Evolutionary conservation across 2,888 invertebrate species (phyloP).

Genomic region (Glaucopsyche alexis): DNA sequence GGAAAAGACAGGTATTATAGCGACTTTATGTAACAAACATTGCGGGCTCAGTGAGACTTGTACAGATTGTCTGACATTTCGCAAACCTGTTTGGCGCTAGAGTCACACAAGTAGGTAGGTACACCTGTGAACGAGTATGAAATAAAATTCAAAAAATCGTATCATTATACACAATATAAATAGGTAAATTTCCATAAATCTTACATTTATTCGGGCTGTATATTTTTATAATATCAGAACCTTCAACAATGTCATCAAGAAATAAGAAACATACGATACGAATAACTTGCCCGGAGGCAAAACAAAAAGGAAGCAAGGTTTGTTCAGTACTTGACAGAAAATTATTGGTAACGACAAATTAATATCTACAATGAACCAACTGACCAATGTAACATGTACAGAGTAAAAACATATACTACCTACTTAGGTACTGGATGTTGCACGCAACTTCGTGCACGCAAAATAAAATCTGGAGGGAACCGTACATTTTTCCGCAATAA

Average conservation of each 20-base stretch:
- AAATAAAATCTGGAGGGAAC: too few species aligned
- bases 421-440: too few species aligned
- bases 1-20: slow-evolving; percentile 38
- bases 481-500: too few species aligned
- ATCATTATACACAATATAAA: neutral
- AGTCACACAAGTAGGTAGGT: slow-evolving; percentile 43
- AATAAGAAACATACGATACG: neutral
- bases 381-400: neutral
- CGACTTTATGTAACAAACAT: slow-evolving; percentile 48
- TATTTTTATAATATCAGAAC: neutral
- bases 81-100: slow-evolving; percentile 53
- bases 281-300: neutral
- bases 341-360: neutral
- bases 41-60: slow-evolving; percentile 42
- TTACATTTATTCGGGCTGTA: slow-evolving; percentile 4
- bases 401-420: neutral
- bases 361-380: slow-evolving; percentile 5
- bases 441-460: too few species aligned
- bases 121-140: slow-evolving; percentile 45
- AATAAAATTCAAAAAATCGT: slow-evolving; percentile 22
- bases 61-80: slow-evolving; percentile 56
- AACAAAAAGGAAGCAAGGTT: neutral
- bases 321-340: neutral
- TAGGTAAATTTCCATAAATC: slow-evolving; percentile 1
- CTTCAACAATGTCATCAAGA: slow-evolving; percentile 3